Evolutionary conservation across 2,797 vertebrate species (phyloP), one percentile per base, ranked within the genome.

Genomic region (Tachyglossus aculeatus): DNA sequence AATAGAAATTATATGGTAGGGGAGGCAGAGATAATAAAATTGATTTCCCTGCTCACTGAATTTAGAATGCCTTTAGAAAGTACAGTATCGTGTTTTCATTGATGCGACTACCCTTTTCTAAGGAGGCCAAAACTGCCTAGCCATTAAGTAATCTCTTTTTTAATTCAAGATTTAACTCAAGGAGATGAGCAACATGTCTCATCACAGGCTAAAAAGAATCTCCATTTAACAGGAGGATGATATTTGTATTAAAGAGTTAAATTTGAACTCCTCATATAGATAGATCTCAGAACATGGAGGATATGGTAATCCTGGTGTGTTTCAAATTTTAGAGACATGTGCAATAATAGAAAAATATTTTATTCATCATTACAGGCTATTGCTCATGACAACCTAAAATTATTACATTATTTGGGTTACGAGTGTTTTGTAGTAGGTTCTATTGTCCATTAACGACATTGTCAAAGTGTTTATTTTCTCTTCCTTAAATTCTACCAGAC

Each of bases 291-390:
- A n/a, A n/a, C n/a, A n/a, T 6, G 24, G 13, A 47, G 1, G 7
- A 21, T 48, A 25, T 58, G 55, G 67, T 48, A 45, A 64, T 9
- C 25, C 16, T 31, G 36, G 14, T 60, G 34, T 7, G 70, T 16
- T 48, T 45, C 31, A 31, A n/a, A 54, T 50, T 74, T 72, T 52
- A 33, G 75, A 79, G 31, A 14, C n/a, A 22, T 8, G 24, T 53
- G 31, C n/a, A 50, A 11, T 8, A 57, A 39, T 19, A 15, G 29
- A 24, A 54, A 64, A 43, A 38, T 24, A 40, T 52, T 67, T 66
- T 63, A 39, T 50, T 45, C 9, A 38, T 33, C 45, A 60, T 16
- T 22, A 43, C 15, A 18, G 31, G 57, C 22, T 51, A n/a, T 32
- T 51, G 27, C 33, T 29, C 31, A 27, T 40, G 21, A 44, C 45